Evolutionary conservation across 2,888 invertebrate species (phyloP).

Genomic region (Tillus elongatus): DNA sequence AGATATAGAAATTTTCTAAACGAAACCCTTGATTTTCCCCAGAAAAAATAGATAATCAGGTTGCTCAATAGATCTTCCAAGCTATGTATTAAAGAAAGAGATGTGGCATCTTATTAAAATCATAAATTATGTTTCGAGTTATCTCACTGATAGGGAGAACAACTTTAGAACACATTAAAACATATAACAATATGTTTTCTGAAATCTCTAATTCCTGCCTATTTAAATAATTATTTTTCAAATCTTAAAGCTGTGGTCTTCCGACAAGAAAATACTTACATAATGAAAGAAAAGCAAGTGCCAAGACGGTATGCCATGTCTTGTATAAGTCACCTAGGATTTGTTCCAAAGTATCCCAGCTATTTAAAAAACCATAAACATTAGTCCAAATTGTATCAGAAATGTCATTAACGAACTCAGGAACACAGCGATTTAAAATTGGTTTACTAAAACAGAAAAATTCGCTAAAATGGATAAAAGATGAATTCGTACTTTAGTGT

Average conservation of each 20-base stretch:
- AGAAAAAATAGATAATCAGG: too few species aligned
- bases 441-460: constrained; percentile 51
- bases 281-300: constrained; percentile 69
- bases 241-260: too few species aligned
- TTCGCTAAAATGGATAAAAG: constrained; percentile 11
- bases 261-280: constrained; percentile 63
- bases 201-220: too few species aligned
- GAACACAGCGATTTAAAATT: constrained; percentile 81
- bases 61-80: too few species aligned
- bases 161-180: too few species aligned
- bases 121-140: too few species aligned
- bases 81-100: too few species aligned
- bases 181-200: too few species aligned
- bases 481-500: constrained; percentile 7
- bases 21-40: too few species aligned
- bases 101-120: too few species aligned
- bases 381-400: constrained; percentile 56
- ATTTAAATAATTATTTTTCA: constrained; percentile 9
- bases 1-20: too few species aligned
- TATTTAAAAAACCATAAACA: constrained; percentile 74
- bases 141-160: too few species aligned
- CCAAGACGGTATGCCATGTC: constrained; percentile 79
- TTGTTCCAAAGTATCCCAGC: constrained; percentile 82
- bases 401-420: constrained; percentile 58
- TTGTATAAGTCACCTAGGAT: constrained; percentile 80